Conservation (phyloP, 53 echinoderm and acorn worm species). For the Holothuria scabra region DNA sequence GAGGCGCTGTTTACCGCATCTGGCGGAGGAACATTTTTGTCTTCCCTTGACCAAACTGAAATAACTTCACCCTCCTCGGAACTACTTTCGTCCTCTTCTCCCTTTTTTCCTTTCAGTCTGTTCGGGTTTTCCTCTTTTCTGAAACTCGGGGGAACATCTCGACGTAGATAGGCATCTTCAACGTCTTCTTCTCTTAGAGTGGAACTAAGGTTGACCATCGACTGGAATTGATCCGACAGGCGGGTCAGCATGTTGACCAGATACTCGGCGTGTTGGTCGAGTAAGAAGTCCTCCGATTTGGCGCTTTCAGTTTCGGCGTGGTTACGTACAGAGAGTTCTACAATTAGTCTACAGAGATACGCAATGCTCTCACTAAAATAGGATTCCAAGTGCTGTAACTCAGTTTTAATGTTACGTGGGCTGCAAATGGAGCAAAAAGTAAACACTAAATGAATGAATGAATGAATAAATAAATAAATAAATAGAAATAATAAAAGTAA, state of each 20-base stretch:
- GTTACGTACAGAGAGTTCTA: constrained; percentile 60
- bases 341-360: constrained; percentile 69
- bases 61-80: constrained; percentile 24
- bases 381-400: constrained; percentile 68
- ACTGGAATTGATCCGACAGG: constrained; percentile 86
- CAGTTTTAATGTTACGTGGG: constrained; percentile 32
- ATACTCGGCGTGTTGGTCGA: constrained; percentile 41
- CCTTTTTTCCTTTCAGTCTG: background rate
- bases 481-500: background rate
- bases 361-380: constrained; percentile 71
- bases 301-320: constrained; percentile 61
- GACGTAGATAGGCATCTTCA: constrained; percentile 10
- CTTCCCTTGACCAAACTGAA: constrained; percentile 21
- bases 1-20: background rate
- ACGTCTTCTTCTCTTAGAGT: constrained; percentile 50
- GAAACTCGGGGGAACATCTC: constrained; percentile 38
- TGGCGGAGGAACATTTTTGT: constrained; percentile 5
- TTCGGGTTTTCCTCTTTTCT: background rate
- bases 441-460: no score
- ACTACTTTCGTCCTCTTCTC: background rate
- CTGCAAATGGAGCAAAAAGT: background rate
- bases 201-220: constrained; percentile 81
- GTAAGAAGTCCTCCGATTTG: constrained; percentile 29
- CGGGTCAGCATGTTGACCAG: constrained; percentile 69
- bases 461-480: no score